A percentile compares a stretch with the other conserved stretches of the same genome.
These are phyloP conservation scores for Stigmatopora nigra DNA, from an alignment of 2,113 vertebrate genomes.

Conservation along the genomic window DNA sequence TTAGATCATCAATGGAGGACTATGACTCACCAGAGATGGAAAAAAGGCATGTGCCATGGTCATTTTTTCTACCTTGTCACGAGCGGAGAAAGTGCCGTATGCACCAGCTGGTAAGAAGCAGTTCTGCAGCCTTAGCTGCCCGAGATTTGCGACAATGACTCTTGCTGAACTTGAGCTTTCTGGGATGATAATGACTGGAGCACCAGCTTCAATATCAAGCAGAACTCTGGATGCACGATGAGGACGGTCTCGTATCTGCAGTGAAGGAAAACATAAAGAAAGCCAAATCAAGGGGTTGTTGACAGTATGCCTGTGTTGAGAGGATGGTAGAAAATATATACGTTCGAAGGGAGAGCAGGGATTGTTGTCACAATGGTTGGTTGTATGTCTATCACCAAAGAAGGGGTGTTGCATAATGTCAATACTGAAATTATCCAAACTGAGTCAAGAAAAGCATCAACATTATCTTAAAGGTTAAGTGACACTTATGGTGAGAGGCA, in stretches of 20 bases:
- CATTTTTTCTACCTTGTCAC: slow-evolving; percentile 87
- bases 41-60: slow-evolving; percentile 69
- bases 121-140: slow-evolving; percentile 89
- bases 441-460: no score
- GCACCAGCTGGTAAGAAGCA: slow-evolving; percentile 79
- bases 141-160: slow-evolving; percentile 91
- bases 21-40: slow-evolving; percentile 70
- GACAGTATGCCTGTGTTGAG: no score
- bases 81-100: slow-evolving; percentile 82
- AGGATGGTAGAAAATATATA: no score
- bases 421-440: no score
- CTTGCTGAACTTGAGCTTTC: slow-evolving; percentile 86
- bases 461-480: no score
- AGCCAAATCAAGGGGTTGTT: neutral
- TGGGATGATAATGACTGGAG: slow-evolving; percentile 90
- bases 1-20: neutral
- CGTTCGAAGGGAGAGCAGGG: no score
- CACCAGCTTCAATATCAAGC: slow-evolving; percentile 89
- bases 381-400: no score
- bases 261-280: neutral
- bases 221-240: slow-evolving; percentile 83
- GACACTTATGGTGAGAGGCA: no score
- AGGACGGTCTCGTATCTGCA: slow-evolving; percentile 84
- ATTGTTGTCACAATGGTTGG: no score
- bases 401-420: no score